phyloP scores from a whole-genome alignment of 2,113 vertebrate genomes.

The Oryzias javanicus region DNA sequence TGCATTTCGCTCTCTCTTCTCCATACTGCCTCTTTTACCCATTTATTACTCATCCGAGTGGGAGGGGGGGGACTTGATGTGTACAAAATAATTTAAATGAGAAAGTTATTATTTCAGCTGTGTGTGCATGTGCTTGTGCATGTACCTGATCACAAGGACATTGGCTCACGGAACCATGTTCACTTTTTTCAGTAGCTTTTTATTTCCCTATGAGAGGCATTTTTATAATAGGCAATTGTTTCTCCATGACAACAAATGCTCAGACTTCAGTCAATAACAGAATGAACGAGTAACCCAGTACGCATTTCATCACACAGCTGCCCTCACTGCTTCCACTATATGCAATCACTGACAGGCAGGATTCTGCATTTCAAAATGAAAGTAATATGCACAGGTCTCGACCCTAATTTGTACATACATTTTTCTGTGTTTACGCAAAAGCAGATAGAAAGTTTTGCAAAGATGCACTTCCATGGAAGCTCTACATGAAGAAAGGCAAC shows the following conservation, averaged over 20 bases:
- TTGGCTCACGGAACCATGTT: no score
- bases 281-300: slow-evolving; percentile 60
- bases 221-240: slow-evolving; percentile 78
- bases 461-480: slow-evolving; percentile 72
- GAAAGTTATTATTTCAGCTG: no score
- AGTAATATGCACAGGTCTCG: slow-evolving; percentile 77
- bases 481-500: slow-evolving; percentile 77
- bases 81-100: neutral
- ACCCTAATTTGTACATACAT: slow-evolving; percentile 80
- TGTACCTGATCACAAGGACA: no score
- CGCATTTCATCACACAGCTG: slow-evolving; percentile 71
- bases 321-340: slow-evolving; percentile 63
- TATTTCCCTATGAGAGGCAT: slow-evolving; percentile 72
- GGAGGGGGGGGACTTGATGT: slow-evolving; percentile 30
- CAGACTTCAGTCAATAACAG: slow-evolving; percentile 62
- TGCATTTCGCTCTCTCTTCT: slow-evolving; percentile 49
- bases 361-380: slow-evolving; percentile 63
- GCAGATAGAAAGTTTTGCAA: slow-evolving; percentile 38
- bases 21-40: slow-evolving; percentile 34
- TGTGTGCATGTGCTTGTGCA: no score
- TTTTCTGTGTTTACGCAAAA: slow-evolving; percentile 72
- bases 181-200: slow-evolving; percentile 36
- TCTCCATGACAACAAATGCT: slow-evolving; percentile 65
- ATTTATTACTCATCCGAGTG: slow-evolving; percentile 65
- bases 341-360: slow-evolving; percentile 48